Evolutionary conservation across 2,113 vertebrate genomes (phyloP).

Genomic region (Anthoscopus minutus): DNA sequence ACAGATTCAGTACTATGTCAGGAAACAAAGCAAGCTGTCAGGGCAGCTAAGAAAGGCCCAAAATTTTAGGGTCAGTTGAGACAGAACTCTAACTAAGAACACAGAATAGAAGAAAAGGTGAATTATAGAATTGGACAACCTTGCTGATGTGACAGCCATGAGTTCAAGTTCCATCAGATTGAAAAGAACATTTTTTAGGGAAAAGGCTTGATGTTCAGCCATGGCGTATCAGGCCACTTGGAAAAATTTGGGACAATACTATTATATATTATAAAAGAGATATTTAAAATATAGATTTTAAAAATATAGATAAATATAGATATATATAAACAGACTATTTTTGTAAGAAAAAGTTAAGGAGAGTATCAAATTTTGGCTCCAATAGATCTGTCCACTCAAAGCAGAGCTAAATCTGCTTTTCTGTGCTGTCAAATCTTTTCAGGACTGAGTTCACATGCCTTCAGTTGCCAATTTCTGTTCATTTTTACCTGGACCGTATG

Average conservation of each 20-base stretch:
- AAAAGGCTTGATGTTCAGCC: not conserved
- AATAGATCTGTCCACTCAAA: not conserved
- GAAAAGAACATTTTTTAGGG: not conserved
- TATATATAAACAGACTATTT: not conserved
- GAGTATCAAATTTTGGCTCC: not conserved
- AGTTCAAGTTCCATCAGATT: not conserved
- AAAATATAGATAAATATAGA: not conserved
- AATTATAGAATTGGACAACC: not conserved
- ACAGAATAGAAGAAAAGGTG: not conserved
- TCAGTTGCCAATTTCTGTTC: not conserved
- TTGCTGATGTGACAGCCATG: not conserved
- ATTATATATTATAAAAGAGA: not conserved
- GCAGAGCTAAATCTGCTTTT: not conserved
- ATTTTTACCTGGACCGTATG: not conserved
- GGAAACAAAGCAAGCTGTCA: not conserved
- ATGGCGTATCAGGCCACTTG: not conserved
- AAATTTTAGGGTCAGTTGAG: not conserved
- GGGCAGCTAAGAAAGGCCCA: not conserved
- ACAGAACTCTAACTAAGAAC: not conserved
- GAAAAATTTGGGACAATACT: not conserved
- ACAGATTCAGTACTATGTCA: not conserved
- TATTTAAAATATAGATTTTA: not conserved
- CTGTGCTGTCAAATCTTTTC: not conserved
- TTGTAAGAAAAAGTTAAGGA: not conserved
- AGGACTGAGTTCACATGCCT: not conserved